These are phyloP conservation scores for Pangasius mekongensis DNA, from an alignment of 2,797 vertebrate species.

Conservation along the genomic window DNA sequence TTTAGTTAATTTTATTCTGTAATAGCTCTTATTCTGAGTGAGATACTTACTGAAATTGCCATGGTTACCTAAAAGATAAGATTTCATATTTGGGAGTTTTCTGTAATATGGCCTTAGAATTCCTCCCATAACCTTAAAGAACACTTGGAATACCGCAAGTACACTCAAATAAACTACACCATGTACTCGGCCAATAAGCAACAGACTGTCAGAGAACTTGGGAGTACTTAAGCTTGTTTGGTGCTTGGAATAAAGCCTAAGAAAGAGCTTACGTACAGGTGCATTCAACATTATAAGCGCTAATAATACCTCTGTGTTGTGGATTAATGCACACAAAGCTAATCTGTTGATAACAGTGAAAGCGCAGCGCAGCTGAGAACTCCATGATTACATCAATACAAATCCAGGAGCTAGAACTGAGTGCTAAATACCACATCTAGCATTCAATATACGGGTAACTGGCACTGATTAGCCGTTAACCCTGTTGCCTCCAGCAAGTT, in stretches of 20 bases:
- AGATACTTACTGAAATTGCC: not conserved
- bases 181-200: not conserved
- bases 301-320: not conserved
- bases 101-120: not conserved
- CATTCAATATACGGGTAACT: not conserved
- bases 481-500: conserved; percentile 7
- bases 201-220: not conserved
- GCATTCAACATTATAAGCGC: not conserved
- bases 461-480: conserved; percentile 13
- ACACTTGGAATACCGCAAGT: not conserved
- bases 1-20: not conserved
- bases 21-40: not conserved
- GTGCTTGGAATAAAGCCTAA: not conserved
- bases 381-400: not conserved
- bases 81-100: not conserved
- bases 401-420: not conserved
- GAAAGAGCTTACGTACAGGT: not conserved
- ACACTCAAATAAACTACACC: not conserved
- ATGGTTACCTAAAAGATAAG: not conserved
- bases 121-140: not conserved
- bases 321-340: not conserved
- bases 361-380: not conserved
- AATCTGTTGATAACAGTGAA: not conserved
- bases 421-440: not conserved
- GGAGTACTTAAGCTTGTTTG: not conserved